Conservation (phyloP, 2,113 vertebrate species). For the Emydura subglobosa region DNA sequence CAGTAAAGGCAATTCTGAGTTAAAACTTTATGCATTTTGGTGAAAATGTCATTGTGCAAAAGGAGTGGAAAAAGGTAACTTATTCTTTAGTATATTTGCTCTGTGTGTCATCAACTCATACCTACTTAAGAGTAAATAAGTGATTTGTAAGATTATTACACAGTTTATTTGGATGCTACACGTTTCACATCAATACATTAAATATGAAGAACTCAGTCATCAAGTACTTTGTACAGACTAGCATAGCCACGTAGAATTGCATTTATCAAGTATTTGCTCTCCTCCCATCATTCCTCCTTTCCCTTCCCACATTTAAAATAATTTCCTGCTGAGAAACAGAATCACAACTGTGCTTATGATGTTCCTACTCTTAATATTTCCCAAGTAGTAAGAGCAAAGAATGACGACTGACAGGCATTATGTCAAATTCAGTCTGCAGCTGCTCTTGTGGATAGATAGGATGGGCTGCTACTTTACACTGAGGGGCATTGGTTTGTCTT, state of each 20-base stretch:
- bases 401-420: not conserved
- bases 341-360: not conserved
- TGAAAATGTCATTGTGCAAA: not conserved
- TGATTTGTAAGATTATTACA: not conserved
- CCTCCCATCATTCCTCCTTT: not conserved
- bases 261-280: not conserved
- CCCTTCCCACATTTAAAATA: not conserved
- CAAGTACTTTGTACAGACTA: not conserved
- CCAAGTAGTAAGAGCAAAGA: not conserved
- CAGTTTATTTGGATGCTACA: not conserved
- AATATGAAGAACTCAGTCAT: not conserved
- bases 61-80: not conserved
- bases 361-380: not conserved
- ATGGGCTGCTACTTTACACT: rapidly evolving
- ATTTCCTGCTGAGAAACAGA: not conserved
- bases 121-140: not conserved
- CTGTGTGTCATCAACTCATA: not conserved
- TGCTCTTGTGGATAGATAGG: not conserved
- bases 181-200: not conserved
- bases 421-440: not conserved
- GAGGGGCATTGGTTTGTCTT: rapidly evolving
- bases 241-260: not conserved
- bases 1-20: not conserved
- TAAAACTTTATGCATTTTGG: constrained; percentile 1
- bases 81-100: not conserved